phyloP scores from a whole-genome alignment of 2,888 invertebrate species.

The Ommatoiulus sabulosus region DNA sequence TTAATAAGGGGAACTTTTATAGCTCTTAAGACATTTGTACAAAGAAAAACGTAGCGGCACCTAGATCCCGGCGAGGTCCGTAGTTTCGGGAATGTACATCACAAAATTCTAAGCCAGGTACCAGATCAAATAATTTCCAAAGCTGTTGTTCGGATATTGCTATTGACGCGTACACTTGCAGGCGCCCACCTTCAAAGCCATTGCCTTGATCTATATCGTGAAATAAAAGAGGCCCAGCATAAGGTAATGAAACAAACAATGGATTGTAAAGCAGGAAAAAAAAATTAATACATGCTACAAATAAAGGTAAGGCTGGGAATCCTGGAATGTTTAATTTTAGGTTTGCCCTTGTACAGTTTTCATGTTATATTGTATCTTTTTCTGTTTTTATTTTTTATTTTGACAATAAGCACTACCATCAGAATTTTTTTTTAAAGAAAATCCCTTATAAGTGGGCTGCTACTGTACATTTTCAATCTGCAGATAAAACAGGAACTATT shows the following conservation, averaged over 20 bases:
- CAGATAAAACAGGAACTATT: no score
- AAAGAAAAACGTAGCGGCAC: neutral
- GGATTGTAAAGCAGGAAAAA: neutral
- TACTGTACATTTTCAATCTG: no score
- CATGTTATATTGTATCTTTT: no score
- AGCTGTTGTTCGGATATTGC: constrained; percentile 79
- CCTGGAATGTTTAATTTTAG: no score
- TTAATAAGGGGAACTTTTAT: neutral
- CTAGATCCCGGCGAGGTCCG: constrained; percentile 31
- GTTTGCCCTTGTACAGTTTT: no score
- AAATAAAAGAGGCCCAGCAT: neutral
- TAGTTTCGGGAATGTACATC: constrained; percentile 64
- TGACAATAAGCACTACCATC: no score
- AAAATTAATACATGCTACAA: no score
- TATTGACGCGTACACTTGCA: constrained; percentile 81
- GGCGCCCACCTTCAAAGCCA: constrained; percentile 65
- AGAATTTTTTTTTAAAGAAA: no score
- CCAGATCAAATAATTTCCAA: constrained; percentile 86
- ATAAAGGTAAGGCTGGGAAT: no score
- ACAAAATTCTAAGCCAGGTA: constrained; percentile 78
- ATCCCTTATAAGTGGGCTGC: no score
- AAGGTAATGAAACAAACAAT: neutral
- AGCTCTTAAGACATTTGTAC: neutral
- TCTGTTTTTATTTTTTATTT: no score
- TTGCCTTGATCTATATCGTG: constrained; percentile 18